Base-by-base conservation (phyloP, 2,113 vertebrate species). In the Mastomys natalensis region DNA sequence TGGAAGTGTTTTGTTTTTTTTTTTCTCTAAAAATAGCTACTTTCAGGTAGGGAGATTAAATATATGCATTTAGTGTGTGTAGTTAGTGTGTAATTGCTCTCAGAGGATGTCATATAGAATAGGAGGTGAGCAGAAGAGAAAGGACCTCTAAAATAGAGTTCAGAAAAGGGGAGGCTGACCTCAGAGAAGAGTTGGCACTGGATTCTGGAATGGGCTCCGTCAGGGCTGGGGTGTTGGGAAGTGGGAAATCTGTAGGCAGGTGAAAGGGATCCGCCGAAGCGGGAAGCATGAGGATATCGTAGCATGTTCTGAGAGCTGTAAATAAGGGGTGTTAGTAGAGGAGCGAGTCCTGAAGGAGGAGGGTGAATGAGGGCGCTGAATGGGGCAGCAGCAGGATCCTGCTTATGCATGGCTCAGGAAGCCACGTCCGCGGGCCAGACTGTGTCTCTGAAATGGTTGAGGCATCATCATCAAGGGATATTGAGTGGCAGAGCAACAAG, bases 221-320 rank as follows among this genome's bases (percentile, higher is more conserved):
- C 45, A 43, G 77, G 43, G 40, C 43, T 58, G 43, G 29, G 51
- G 51, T 34, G 43, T 51, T 24, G 77, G 37, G 37, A 24, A 60
- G 11, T 45, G 68, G 40, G 85, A 55, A 64, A 64, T 8, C 19
- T 29, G 51, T 55, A 90, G 72, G 91, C 45, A 29, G 93, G 51
- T 55, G 58, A 29, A 51, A 26, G 34, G 86, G 86, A 93, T 26
- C 31, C 64, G 40, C 37, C 13, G 81, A 82, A 60, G 66, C 72
- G 88, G 82, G 66, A 81, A 43, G 72, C 26, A 4, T 3, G 24
- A 80, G 62, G 70, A 68, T 34, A 66, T 3, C 84, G 55, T 40
- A 66, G 53, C 87, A 16, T 22, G 60, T 58, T 91, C 90, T 60
- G 78, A 76, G 53, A 89, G 89, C 84, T 89, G 64, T 89, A 89